Base-by-base conservation (phyloP, 2,797 vertebrate genomes). In the Pristis pectinata region DNA sequence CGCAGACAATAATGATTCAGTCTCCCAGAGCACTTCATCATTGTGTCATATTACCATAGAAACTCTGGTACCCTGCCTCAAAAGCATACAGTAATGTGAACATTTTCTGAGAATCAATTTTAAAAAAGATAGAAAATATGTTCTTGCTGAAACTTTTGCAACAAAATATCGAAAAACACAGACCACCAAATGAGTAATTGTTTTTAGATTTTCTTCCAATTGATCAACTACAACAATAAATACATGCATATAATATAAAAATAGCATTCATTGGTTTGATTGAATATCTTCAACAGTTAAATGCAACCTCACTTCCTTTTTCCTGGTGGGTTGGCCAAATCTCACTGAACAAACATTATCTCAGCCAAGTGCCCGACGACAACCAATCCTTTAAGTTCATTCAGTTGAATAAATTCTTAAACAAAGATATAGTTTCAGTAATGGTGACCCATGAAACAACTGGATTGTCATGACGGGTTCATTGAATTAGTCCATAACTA, bases 11-110 rank as follows among this genome's bases (percentile, higher is more conserved):
- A 76, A 94, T 94, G 44, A 94, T 56, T 74, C 30, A 34, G 70
- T 34, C 49, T 74, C 41, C 41, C 44, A 53, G 70, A 94, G 37
- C 92, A 93, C 3, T 93, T 93, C 92, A 94, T 76, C 92, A 76
- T 41, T 41, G 15, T 91, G 92, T 74, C 10, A 27, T 74, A 53
- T 94, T 10, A 49, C 70, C 70, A 70, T 72, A 93, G 91, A 93
- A 93, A 93, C 64, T 41, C 24, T 13, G 27, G 13, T 19, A 30
- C 24, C 41, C 49, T 76, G 30, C 30, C 44, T 56, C 1, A 13
- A 49, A 49, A 93, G 67, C 72, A 24, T 53, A 74, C 2, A 76
- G 70, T 24, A 94, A 74, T 93, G 17, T 49, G n/a, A 11, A 72
- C 1, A 24, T 72, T 93, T 67, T 64, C 61, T 13, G 44, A 49